Conservation (phyloP, 2,888 invertebrate genomes). For the Villa cingulata region DNA sequence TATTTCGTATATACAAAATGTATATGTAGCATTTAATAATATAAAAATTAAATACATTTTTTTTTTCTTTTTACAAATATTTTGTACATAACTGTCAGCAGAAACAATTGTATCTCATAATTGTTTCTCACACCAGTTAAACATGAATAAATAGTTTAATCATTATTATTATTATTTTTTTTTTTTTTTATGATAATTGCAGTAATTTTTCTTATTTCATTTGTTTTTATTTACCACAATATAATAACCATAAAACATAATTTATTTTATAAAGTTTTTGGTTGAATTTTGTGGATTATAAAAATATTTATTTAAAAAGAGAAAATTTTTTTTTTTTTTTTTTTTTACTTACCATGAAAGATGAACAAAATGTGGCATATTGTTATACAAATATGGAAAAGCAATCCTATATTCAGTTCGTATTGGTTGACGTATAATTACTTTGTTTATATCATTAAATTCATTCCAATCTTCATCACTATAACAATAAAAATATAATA, state of each 20-base stretch:
- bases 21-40: background rate
- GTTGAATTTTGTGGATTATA: conserved; percentile 3
- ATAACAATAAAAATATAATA: conserved; percentile 21
- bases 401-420: conserved; percentile 98
- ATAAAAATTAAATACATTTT: conserved; percentile 2
- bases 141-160: no score
- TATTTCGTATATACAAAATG: no score
- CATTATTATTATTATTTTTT: conserved; percentile 6
- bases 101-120: conserved; percentile 29
- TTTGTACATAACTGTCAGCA: conserved; percentile 46
- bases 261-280: background rate
- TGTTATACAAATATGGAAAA: conserved; percentile 98
- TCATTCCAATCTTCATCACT: conserved; percentile 99
- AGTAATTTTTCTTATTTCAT: conserved; percentile 38
- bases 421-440: conserved; percentile 96
- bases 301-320: background rate
- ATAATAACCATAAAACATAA: conserved; percentile 5
- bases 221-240: conserved; percentile 24
- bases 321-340: no score
- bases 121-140: conserved; percentile 40
- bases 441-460: conserved; percentile 99
- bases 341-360: conserved; percentile 81
- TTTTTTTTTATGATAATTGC: conserved; percentile 44
- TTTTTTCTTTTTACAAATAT: background rate
- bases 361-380: conserved; percentile 96